Evolutionary conservation across 2,797 vertebrate genomes (phyloP), one percentile per base, ranked within the genome.

Genomic region (Pangasius sanitwongsei): DNA sequence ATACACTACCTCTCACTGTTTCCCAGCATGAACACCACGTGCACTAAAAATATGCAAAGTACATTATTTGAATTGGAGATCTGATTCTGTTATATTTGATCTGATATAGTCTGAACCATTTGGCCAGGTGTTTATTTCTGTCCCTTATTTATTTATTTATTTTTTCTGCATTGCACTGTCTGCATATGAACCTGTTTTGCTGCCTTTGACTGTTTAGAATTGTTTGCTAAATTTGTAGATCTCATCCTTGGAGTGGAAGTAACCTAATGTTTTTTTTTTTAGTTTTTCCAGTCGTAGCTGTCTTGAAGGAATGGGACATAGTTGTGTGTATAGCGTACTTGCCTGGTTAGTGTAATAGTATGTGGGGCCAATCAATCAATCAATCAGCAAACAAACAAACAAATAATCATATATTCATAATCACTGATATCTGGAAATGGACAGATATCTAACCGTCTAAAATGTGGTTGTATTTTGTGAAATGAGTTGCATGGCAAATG

Each of bases 401-500:
- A 41, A 41, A 41, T 37, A 41, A 41, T 4, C 41, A 41, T 41
- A 41, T 41, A 41, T 41, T 41, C 41, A 41, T 41, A 41, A 41
- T 41, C 50, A 13, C 50, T 13, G 50, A 53, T 53, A 53, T 53
- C 13, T 13, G 2, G 12, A 53, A 53, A 53, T 53, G 50, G 50
- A 53, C 50, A 53, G 9, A 13, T 53, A 13, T 2, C 70, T 86
- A 65, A 74, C 44, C 44, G 2, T 44, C 41, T 44, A 44, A 84
- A 81, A 70, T 72, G 69, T 75, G 69, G 67, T 41, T 86, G 50
- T 37, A 55, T 55, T 86, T 82, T 63, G 3, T 25, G 61, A 44
- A 85, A 89, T 41, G 18, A 75, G 37, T 88, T 20, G 20, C 63
- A 65, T 37, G 48, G 9, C 25, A 87, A 70, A 67, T 87, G 41